Conservation (phyloP, 1,140 invertebrate species). For the Argopecten irradians region DNA sequence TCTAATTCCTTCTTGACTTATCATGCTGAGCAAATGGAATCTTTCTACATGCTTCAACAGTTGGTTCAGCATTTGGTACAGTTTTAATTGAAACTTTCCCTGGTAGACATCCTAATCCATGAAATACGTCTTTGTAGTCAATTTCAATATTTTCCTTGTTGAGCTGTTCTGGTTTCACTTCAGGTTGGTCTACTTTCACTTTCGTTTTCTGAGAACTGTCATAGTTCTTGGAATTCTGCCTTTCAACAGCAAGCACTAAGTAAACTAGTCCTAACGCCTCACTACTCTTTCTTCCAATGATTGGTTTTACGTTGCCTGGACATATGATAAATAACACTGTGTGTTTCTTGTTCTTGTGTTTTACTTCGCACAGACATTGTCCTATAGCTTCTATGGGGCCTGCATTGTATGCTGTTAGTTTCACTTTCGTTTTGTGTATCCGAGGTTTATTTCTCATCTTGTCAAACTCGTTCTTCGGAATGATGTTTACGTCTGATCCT, state of each 20-base stretch:
- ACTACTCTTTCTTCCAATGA: constrained; percentile 36
- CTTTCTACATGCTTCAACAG: constrained; percentile 39
- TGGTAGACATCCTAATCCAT: constrained; percentile 37
- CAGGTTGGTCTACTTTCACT: neutral
- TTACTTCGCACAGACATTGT: no score
- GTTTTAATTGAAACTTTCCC: constrained; percentile 34
- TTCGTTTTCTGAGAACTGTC: neutral
- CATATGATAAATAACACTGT: no score
- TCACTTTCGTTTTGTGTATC: no score
- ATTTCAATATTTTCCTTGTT: neutral
- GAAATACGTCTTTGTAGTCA: constrained; percentile 31
- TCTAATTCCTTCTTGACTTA: constrained; percentile 39
- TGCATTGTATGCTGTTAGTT: no score
- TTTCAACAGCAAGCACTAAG: neutral
- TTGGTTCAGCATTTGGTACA: constrained; percentile 32
- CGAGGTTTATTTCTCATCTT: no score
- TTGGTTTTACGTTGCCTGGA: neutral
- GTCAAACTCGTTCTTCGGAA: no score
- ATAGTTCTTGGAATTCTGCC: neutral
- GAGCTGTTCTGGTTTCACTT: neutral
- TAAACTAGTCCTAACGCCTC: constrained; percentile 22
- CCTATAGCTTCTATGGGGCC: no score
- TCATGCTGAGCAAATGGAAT: constrained; percentile 39
- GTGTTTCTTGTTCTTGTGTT: no score
- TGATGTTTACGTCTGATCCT: no score